Percentiles rank a stretch among this genome's conserved stretches.
phyloP scores from a whole-genome alignment of 2,888 invertebrate genomes.

The Eremobia ochroleuca region DNA sequence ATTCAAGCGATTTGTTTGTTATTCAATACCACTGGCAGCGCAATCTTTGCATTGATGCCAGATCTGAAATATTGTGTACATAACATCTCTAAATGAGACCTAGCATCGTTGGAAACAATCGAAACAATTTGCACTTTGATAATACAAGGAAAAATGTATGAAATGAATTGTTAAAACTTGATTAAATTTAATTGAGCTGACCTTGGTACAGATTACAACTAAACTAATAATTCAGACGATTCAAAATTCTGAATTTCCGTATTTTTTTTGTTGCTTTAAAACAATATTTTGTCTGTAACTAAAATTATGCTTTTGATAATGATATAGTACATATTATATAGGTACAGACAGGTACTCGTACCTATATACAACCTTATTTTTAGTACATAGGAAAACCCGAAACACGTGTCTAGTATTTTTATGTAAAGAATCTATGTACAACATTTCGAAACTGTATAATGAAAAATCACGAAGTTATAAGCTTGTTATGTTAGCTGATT shows the following conservation, averaged over 20 bases:
- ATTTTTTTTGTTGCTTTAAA: neutral
- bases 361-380: too few species aligned
- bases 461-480: too few species aligned
- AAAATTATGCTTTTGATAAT: neutral
- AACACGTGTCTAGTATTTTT: too few species aligned
- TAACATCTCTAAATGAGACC: constrained; percentile 21
- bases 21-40: constrained; percentile 32
- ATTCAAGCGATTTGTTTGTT: constrained; percentile 56
- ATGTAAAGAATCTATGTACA: too few species aligned
- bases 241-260: neutral
- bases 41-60: constrained; percentile 32
- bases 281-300: neutral
- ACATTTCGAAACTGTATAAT: too few species aligned
- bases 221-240: constrained; percentile 5
- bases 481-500: too few species aligned
- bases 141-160: constrained; percentile 48
- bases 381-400: too few species aligned
- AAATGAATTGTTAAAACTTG: constrained; percentile 24
- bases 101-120: constrained; percentile 21
- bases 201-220: constrained; percentile 39
- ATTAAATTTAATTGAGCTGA: constrained; percentile 42
- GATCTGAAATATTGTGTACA: constrained; percentile 37
- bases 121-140: constrained; percentile 24
- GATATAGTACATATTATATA: too few species aligned
- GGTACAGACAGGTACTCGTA: too few species aligned